Conservation (phyloP, 2,888 invertebrate species). For the Nycteola revayana region DNA sequence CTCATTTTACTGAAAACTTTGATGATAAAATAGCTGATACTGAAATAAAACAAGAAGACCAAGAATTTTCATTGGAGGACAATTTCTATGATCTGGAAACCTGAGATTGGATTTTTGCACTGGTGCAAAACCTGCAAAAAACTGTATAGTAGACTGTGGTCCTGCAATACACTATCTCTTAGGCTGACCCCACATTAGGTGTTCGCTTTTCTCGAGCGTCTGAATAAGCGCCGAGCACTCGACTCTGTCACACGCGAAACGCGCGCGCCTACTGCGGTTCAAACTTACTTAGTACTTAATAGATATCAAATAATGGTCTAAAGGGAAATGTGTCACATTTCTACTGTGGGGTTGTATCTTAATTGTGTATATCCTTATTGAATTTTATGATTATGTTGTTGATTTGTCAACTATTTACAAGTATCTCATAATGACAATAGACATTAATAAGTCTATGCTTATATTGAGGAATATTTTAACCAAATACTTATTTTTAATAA, state of each 20-base stretch:
- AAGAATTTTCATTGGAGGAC: constrained; percentile 59
- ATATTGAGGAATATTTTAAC: constrained; percentile 29
- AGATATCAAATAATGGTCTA: constrained; percentile 5
- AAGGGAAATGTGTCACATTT: constrained; percentile 1
- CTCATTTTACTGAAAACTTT: constrained; percentile 77
- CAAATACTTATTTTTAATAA: constrained; percentile 25
- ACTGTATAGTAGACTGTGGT: constrained; percentile 1
- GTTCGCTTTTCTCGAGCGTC: too few relatives aligned
- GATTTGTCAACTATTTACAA: constrained; percentile 6
- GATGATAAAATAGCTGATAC: constrained; percentile 61
- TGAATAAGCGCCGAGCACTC: too few relatives aligned
- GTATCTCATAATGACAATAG: not conserved
- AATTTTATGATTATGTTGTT: constrained; percentile 5
- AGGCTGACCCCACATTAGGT: too few relatives aligned
- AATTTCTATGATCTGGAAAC: constrained; percentile 71
- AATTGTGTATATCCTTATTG: not conserved
- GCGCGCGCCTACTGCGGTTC: too few relatives aligned
- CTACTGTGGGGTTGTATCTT: constrained; percentile 3
- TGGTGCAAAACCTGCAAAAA: too few relatives aligned
- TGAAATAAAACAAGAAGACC: constrained; percentile 65
- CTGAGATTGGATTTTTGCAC: constrained; percentile 35
- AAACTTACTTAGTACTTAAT: constrained; percentile 28
- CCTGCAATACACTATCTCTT: constrained; percentile 6
- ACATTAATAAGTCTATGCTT: constrained; percentile 14
- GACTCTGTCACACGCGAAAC: too few relatives aligned